Percentiles rank a stretch among this genome's conserved stretches.
These are phyloP conservation scores for Hypotaenidia philippensis DNA, from an alignment of 2,797 vertebrate species.

Conservation along the genomic window DNA sequence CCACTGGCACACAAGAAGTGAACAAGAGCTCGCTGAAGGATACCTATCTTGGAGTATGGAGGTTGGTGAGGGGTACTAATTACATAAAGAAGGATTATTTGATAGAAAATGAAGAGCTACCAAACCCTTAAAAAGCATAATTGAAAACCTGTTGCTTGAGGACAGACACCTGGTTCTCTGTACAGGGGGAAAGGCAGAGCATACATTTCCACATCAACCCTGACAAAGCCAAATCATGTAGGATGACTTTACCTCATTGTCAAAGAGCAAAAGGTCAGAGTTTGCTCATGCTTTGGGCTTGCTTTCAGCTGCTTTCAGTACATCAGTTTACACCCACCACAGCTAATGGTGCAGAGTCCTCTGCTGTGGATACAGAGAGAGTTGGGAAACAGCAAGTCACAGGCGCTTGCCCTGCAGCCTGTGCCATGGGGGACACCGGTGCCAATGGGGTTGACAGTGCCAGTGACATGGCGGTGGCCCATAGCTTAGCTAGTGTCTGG, in stretches of 20 bases:
- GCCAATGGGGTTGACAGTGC: background rate
- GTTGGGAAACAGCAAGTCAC: fast-evolving
- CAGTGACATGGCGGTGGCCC: background rate
- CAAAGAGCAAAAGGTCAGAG: slow-evolving; percentile 11
- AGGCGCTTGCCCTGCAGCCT: background rate
- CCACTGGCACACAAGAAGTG: slow-evolving; percentile 49
- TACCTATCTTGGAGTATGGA: slow-evolving; percentile 90
- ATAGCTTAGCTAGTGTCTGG: background rate
- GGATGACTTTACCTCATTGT: slow-evolving; percentile 60
- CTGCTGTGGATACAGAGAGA: background rate
- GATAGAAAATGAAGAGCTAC: slow-evolving; percentile 92
- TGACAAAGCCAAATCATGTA: slow-evolving; percentile 54
- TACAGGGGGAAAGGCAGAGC: slow-evolving; percentile 13
- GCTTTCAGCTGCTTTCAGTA: slow-evolving; percentile 50
- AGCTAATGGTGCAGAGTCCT: background rate
- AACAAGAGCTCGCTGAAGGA: slow-evolving; percentile 81
- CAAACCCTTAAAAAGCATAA: slow-evolving; percentile 86
- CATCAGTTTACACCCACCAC: background rate
- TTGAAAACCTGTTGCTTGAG: slow-evolving; percentile 36
- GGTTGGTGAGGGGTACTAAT: slow-evolving; percentile 89
- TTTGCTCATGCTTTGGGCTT: slow-evolving; percentile 47
- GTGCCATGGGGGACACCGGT: background rate
- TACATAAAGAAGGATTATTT: slow-evolving; percentile 92
- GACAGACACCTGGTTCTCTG: slow-evolving; percentile 47
- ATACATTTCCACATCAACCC: slow-evolving; percentile 52